Base-by-base conservation (phyloP, 1,140 invertebrate genomes). In the Pomacea maculata region DNA sequence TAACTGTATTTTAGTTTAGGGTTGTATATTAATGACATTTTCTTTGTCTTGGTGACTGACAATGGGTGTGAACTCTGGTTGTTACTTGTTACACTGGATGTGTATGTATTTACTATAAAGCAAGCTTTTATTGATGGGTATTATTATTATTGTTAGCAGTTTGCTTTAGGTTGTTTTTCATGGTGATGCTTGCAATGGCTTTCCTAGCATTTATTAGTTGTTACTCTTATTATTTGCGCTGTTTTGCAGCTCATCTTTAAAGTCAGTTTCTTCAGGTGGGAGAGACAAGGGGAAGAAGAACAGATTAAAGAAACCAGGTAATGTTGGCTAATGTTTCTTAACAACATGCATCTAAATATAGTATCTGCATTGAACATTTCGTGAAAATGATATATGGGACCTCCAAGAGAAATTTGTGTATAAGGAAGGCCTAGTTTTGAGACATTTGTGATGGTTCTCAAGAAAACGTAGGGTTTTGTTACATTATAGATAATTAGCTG, bases 171-270 rank as follows among this genome's bases (percentile, higher is more conserved):
- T 71, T 45, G 15, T 57, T 15, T n/a, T 15, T 61, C 6, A 21
- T n/a, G 17, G 17, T 21, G 74, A 4, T 57, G 15, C 57, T 11
- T 55, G 7, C 8, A 0, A n/a, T n/a, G 54, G 15, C 19, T 54
- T 75, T 54, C 21, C 14, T 19, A 15, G 7, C 55, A 1, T 55
- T 75, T 9, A 19, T 55, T 55, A 21, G 5, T 54, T 75, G 19
- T 75, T 14, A 70, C 67, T 17, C 34, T 45, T 17, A 73, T 76
- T n/a, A 61, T 25, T 25, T 29, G 61, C 25, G 67, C 78, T 77
- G 19, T 78, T 12, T 87, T 86, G 63, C 85, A 90, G 89, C 81
- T 89, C 45, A 85, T 90, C 54, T 89, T 89, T 72, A 89, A 88
- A 81, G 85, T 88, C 65, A 89, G 85, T 78, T 74, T 85, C 17